A percentile compares a stretch with the other conserved stretches of the same genome.
These are phyloP conservation scores for Upupa epops DNA, from an alignment of 2,113 vertebrate species.

Conservation along the genomic window DNA sequence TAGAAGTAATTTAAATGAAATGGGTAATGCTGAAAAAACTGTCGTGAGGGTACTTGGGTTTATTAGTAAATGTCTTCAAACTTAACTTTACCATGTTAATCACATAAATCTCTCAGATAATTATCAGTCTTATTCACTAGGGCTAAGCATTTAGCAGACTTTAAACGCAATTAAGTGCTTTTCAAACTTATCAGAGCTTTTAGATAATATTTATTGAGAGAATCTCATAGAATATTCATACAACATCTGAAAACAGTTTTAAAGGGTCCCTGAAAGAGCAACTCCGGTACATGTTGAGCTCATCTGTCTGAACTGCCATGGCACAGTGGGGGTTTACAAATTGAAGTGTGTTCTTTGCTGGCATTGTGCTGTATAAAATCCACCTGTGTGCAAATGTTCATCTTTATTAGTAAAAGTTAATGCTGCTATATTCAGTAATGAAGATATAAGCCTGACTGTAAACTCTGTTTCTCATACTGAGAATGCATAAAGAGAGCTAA, in stretches of 20 bases:
- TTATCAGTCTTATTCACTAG: neutral
- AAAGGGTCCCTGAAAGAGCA: neutral
- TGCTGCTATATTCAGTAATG: neutral
- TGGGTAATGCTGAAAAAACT: neutral
- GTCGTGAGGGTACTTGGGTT: neutral
- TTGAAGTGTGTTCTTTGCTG: neutral
- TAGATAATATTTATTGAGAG: constrained; percentile 26
- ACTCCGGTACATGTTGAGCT: neutral
- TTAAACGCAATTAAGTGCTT: constrained; percentile 24
- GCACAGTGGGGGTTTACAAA: neutral
- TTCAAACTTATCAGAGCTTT: constrained; percentile 20
- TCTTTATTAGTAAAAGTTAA: neutral
- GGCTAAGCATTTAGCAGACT: constrained; percentile 16
- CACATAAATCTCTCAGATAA: constrained; percentile 38
- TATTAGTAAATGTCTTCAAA: constrained; percentile 34
- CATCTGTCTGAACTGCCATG: constrained; percentile 19
- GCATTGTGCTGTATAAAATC: neutral
- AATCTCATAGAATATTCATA: neutral
- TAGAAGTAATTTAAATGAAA: neutral
- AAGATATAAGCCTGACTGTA: neutral
- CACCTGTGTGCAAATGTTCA: rapidly evolving
- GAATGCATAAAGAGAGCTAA: neutral
- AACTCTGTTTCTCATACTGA: neutral
- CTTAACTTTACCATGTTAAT: constrained; percentile 41
- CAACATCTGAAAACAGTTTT: neutral